Percentiles rank a stretch among this genome's conserved stretches.
phyloP scores from a whole-genome alignment of 2,797 vertebrate species.

The Anguilla anguilla region DNA sequence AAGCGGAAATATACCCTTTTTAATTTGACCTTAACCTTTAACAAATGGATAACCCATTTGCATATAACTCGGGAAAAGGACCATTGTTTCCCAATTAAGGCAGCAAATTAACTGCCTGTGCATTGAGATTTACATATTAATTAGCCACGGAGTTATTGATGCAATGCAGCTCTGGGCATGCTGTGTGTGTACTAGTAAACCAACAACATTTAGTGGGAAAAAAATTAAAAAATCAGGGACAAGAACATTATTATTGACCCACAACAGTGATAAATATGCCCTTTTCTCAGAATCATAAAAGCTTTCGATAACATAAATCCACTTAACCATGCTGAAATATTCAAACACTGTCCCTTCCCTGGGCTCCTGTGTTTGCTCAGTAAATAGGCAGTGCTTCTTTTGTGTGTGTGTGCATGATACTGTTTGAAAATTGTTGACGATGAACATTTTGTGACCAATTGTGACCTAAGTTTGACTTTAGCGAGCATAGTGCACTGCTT shows the following conservation, averaged over 20 bases:
- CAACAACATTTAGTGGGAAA: constrained; percentile 25
- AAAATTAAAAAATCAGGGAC: constrained; percentile 32
- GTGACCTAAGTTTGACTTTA: background rate
- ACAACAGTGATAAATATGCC: background rate
- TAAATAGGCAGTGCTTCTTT: background rate
- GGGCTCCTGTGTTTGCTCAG: background rate
- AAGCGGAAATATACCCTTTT: constrained; percentile 24
- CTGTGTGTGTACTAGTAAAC: constrained; percentile 33
- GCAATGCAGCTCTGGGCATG: constrained; percentile 28
- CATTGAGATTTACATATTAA: constrained; percentile 38
- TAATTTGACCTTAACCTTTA: constrained; percentile 33
- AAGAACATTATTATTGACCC: background rate
- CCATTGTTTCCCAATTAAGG: constrained; percentile 40
- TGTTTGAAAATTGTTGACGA: background rate
- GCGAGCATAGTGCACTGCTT: no score
- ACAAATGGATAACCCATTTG: constrained; percentile 31
- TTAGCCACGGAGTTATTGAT: constrained; percentile 29
- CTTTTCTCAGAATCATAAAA: constrained; percentile 23
- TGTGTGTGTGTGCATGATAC: background rate
- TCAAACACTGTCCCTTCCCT: background rate
- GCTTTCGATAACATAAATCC: background rate
- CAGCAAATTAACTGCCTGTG: constrained; percentile 35
- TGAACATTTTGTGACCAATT: background rate
- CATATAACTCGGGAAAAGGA: constrained; percentile 33
- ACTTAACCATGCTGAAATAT: background rate